phyloP scores from a whole-genome alignment of 2,888 invertebrate species.

The Laothoe populi region DNA sequence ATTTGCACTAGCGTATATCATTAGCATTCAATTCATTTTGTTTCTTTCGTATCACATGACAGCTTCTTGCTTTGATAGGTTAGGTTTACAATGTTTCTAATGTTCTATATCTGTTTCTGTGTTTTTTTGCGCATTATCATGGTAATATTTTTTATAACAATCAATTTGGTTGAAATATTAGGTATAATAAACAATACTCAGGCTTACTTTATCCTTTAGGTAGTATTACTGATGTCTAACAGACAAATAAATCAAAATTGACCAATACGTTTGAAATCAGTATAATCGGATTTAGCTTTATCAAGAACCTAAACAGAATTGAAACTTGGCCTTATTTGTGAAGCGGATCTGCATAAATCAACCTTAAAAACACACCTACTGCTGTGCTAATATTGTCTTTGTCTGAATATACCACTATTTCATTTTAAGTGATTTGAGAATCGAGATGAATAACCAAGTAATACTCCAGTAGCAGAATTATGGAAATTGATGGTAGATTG shows the following conservation, averaged over 20 bases:
- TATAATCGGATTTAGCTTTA: conserved; percentile 16
- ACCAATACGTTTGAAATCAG: conserved; percentile 6
- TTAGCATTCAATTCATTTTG: conserved; percentile 29
- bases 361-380: background rate
- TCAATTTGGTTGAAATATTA: background rate
- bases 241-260: conserved; percentile 8
- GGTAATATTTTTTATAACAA: background rate
- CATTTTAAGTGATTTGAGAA: background rate
- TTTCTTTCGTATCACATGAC: conserved; percentile 20
- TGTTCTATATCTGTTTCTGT: background rate
- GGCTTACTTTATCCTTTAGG: background rate
- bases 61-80: conserved; percentile 17
- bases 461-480: background rate
- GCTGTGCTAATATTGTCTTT: background rate
- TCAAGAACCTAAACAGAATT: conserved; percentile 2
- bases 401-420: background rate
- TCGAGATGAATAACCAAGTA: background rate
- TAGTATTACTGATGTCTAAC: background rate
- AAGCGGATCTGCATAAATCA: conserved; percentile 22
- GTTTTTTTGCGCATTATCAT: conserved; percentile 3
- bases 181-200: background rate
- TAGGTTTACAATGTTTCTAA: conserved; percentile 7
- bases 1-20: conserved; percentile 34
- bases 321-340: conserved; percentile 10
- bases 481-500: no score